Conservation (phyloP, 2,113 vertebrate species). For the Planiliza haematocheilus region DNA sequence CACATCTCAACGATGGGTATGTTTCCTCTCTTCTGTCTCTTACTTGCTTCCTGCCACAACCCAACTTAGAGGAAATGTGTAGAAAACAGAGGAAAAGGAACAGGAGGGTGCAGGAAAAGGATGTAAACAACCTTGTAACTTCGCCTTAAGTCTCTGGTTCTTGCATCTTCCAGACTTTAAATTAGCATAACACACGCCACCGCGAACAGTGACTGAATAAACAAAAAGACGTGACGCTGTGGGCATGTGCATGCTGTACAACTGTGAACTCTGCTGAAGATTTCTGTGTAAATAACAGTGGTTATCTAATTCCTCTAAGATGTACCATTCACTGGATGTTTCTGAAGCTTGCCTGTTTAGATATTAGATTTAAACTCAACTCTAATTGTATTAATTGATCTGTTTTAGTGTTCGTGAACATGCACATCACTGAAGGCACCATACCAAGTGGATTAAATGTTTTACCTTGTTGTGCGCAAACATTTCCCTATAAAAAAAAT, state of each 20-base stretch:
- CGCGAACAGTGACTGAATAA: neutral
- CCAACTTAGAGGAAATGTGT: neutral
- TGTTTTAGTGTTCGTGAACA: no score
- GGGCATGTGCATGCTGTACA: no score
- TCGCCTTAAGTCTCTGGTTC: neutral
- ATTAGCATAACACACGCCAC: neutral
- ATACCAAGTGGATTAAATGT: no score
- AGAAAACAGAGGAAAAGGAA: neutral
- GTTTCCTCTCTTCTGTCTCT: neutral
- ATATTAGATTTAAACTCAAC: no score
- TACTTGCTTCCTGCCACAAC: neutral
- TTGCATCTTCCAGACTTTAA: neutral
- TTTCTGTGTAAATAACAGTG: no score
- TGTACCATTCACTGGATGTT: no score
- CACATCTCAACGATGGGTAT: neutral
- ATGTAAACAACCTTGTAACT: slow-evolving; percentile 4
- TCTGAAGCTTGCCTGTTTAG: no score
- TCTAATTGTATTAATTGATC: no score
- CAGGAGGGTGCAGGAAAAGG: neutral
- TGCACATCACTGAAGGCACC: no score
- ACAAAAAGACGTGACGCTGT: neutral
- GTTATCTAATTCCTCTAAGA: no score
- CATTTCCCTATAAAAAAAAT: neutral
- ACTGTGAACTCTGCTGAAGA: no score
- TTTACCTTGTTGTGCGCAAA: neutral